Conservation (phyloP, 2,888 invertebrate species). For the Cosmorhoe ocellata region DNA sequence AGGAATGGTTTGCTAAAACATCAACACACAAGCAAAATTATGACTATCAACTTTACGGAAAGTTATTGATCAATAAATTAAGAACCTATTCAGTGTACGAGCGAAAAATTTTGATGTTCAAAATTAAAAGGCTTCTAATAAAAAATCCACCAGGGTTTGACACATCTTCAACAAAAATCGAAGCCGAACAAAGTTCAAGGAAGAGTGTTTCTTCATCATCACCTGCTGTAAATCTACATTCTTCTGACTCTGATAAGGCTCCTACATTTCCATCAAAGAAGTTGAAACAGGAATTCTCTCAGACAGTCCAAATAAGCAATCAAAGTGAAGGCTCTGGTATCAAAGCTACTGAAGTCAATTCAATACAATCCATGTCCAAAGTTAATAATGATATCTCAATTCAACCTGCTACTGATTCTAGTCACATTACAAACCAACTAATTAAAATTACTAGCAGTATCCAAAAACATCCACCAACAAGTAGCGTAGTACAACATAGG, state of each 20-base stretch:
- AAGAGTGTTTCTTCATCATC: neutral
- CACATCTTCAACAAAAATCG: neutral
- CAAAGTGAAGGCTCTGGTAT: neutral
- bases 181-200: neutral
- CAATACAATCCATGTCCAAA: neutral
- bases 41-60: constrained; percentile 13
- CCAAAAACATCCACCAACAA: neutral
- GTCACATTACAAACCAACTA: constrained; percentile 3
- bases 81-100: constrained; percentile 17
- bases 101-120: constrained; percentile 12
- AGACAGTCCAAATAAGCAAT: neutral
- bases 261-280: neutral
- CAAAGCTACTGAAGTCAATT: constrained; percentile 1
- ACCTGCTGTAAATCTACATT: neutral
- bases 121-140: constrained; percentile 18
- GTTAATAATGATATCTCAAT: neutral
- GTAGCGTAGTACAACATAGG: too few relatives aligned
- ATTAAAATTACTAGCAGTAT: constrained; percentile 1
- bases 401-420: neutral
- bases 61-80: constrained; percentile 12
- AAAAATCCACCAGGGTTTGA: constrained; percentile 19
- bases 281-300: constrained; percentile 1
- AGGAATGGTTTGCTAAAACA: constrained; percentile 3
- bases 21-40: constrained; percentile 1
- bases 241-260: neutral